Evolutionary conservation across 2,113 vertebrate species (phyloP).

Genomic region (Nesoenas mayeri): DNA sequence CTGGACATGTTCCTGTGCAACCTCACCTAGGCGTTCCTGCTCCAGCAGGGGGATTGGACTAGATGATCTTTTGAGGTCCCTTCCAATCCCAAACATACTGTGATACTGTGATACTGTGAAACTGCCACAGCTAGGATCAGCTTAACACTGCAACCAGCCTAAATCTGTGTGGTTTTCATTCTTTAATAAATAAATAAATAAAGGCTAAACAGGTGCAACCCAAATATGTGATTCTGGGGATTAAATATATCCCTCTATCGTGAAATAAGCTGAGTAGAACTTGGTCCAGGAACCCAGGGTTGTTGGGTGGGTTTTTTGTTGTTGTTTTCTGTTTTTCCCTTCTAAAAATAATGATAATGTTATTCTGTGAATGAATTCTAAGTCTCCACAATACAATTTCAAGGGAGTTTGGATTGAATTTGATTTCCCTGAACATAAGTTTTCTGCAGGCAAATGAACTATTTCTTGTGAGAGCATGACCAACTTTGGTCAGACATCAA

Average conservation of each 20-base stretch:
- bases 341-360: rapidly evolving
- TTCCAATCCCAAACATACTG: too few relatives aligned
- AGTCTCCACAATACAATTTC: background rate
- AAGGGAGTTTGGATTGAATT: background rate
- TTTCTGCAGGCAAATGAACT: background rate
- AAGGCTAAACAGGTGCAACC: background rate
- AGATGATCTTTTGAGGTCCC: too few relatives aligned
- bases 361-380: background rate
- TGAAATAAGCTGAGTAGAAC: background rate
- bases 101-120: too few relatives aligned
- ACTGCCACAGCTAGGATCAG: background rate
- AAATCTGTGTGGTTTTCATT: background rate
- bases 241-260: too few relatives aligned
- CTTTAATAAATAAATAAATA: background rate
- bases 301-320: background rate
- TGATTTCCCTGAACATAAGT: background rate
- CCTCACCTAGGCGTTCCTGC: too few relatives aligned
- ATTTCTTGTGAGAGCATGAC: background rate
- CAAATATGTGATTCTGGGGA: background rate
- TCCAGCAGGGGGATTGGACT: too few relatives aligned
- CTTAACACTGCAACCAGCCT: background rate
- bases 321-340: background rate
- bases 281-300: background rate
- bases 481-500: background rate
- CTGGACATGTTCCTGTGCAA: too few relatives aligned